phyloP scores from a whole-genome alignment of 2,888 invertebrate genomes.

The Ashinkailepas kermadecensis region DNA sequence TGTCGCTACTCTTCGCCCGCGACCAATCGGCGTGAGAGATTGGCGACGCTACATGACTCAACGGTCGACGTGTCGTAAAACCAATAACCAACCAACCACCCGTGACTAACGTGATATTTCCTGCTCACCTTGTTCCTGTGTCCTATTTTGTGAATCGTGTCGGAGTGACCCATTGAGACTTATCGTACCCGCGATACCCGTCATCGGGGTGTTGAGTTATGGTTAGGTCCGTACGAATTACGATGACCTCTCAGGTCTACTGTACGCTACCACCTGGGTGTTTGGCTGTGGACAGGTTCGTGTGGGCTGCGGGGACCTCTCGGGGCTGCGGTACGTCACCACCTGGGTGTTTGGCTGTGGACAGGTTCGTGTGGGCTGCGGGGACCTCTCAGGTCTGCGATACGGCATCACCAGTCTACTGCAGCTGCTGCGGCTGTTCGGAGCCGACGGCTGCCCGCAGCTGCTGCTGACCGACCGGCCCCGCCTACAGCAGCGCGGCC shows the following conservation, averaged over 20 bases:
- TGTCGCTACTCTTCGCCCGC: too few relatives aligned
- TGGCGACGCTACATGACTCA: too few relatives aligned
- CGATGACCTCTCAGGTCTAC: constrained; percentile 26
- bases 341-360: not conserved
- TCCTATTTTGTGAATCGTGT: too few relatives aligned
- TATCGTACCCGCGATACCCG: too few relatives aligned
- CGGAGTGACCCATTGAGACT: too few relatives aligned
- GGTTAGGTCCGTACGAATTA: too few relatives aligned
- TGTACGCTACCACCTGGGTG: constrained; percentile 21
- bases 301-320: not conserved
- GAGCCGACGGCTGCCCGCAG: constrained; percentile 35
- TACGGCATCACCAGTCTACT: constrained; percentile 27
- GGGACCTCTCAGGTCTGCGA: constrained; percentile 27
- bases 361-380: not conserved
- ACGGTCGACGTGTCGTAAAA: too few relatives aligned
- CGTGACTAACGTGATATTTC: too few relatives aligned
- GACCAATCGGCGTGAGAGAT: too few relatives aligned
- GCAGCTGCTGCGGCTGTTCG: constrained; percentile 27
- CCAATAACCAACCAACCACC: too few relatives aligned
- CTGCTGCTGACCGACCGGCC: constrained; percentile 53
- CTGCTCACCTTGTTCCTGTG: too few relatives aligned
- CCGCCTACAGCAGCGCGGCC: constrained; percentile 49
- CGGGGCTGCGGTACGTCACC: constrained; percentile 28
- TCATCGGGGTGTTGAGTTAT: too few relatives aligned
- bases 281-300: not conserved